Base-by-base conservation (phyloP, 2,888 invertebrate genomes). In the Hypercompe scribonia region DNA sequence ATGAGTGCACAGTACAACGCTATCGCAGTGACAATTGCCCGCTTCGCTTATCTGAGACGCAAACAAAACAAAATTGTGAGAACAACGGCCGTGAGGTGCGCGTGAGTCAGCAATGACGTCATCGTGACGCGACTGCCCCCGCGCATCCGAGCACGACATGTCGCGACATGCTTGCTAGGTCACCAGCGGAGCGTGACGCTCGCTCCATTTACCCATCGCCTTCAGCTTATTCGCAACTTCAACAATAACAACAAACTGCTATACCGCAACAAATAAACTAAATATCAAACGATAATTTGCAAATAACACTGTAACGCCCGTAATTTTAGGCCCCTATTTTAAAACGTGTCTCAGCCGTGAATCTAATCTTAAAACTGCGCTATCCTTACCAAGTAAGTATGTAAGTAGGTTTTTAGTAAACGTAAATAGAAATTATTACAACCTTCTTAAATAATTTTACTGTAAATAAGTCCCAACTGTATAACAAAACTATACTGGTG, bases 51-150 rank as follows among this genome's bases (percentile, higher is more conserved):
- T 71, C 72, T 67, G 68, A 21, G 72, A 18, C 58, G 69, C 65
- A 58, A 24, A 65, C 73, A 68, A 70, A 66, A 65, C 61, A 39
- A 39, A 33, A 58, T 61, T 74, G 15, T 36, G 68, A 66, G 65
- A 69, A 68, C 58, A 71, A 36, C n/a, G 34, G 34, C 64, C 36
- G 36, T 36, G 70, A 71, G 65, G 71, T 34, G 63, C 63, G 77
- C 70, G 58, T 83, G 81, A 81, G 67, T 82, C 82, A 79, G 28
- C 77, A 78, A 46, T 78, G 71, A 78, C 77, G 77, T 75, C 71
- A 78, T 61, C 68, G 63, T 77, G 81, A 80, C 74, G 71, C 76
- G 80, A 74, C 68, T 36, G 63, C 64, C 24, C 46, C 68, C 34
- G 54, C 68, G n/a, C 54, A 68, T 10, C n/a, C 34, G 36, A 58